phyloP scores from a whole-genome alignment of 2,113 vertebrate species.

The Grammatotria lemairii region DNA sequence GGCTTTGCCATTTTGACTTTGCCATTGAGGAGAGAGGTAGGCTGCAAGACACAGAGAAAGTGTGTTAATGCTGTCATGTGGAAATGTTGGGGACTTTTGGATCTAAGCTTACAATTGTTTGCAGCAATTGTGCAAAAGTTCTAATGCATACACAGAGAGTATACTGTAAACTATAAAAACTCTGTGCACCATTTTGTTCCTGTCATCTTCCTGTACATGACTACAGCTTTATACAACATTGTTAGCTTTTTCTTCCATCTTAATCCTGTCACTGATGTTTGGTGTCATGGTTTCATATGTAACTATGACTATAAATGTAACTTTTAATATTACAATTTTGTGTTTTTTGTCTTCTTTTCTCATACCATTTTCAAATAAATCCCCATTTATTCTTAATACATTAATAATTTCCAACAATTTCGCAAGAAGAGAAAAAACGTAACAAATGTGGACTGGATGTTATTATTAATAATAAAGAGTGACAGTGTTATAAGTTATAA shows the following conservation, averaged over 20 bases:
- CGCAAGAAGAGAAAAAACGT: neutral
- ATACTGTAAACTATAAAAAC: neutral
- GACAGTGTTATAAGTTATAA: neutral
- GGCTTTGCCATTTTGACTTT: constrained; percentile 66
- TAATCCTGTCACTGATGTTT: neutral
- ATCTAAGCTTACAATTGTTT: neutral
- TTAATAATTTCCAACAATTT: neutral
- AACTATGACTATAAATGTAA: neutral
- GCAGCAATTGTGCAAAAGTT: neutral
- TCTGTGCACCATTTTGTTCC: neutral
- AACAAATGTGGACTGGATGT: neutral
- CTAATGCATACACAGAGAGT: neutral
- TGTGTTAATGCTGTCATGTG: neutral
- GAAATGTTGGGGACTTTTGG: neutral
- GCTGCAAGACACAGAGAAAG: neutral
- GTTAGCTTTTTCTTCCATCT: neutral
- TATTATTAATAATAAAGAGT: neutral
- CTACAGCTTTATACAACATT: neutral
- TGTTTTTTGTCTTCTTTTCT: neutral
- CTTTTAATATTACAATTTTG: neutral
- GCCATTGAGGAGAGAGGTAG: constrained; percentile 43
- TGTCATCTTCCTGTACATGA: neutral
- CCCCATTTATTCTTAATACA: neutral
- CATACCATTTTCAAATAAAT: neutral
- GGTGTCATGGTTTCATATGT: neutral